phyloP scores from a whole-genome alignment of 2,888 invertebrate species.

The Drosophila melanosoma region DNA sequence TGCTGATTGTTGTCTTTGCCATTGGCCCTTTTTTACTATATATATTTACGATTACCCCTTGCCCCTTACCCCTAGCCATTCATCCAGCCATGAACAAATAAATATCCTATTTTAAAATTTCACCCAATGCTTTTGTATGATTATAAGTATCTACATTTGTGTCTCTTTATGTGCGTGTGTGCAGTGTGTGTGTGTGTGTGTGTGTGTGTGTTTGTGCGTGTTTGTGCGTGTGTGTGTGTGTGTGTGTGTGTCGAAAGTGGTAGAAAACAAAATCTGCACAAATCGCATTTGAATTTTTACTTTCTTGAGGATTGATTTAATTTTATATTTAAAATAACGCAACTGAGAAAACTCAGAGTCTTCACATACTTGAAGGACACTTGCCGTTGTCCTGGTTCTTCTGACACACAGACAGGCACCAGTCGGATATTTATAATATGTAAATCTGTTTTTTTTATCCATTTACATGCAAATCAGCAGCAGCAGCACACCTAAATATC shows the following conservation, averaged over 20 bases:
- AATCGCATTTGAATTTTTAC: constrained; percentile 69
- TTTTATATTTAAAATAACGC: constrained; percentile 34
- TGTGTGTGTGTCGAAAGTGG: constrained; percentile 7
- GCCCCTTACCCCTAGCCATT: neutral
- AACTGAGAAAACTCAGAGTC: constrained; percentile 30
- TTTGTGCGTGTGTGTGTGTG: neutral
- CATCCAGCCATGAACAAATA: constrained; percentile 11
- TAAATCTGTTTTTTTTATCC: constrained; percentile 50
- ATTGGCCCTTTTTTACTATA: constrained; percentile 33
- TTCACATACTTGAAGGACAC: constrained; percentile 19
- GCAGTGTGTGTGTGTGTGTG: neutral
- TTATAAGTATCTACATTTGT: constrained; percentile 20
- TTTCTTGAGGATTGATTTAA: constrained; percentile 37
- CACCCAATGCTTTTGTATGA: neutral
- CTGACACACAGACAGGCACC: neutral
- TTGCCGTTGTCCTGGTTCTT: constrained; percentile 18
- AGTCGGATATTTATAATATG: constrained; percentile 3
- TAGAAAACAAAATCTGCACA: constrained; percentile 60
- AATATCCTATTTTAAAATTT: constrained; percentile 34
- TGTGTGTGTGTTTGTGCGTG: neutral
- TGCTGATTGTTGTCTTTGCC: constrained; percentile 8
- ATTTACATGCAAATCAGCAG: constrained; percentile 68
- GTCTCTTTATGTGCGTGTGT: neutral
- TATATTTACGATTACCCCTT: constrained; percentile 38
- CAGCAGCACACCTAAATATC: constrained; percentile 18